Base-by-base conservation (phyloP, 2,113 vertebrate species). In the Nanorana parkeri region DNA sequence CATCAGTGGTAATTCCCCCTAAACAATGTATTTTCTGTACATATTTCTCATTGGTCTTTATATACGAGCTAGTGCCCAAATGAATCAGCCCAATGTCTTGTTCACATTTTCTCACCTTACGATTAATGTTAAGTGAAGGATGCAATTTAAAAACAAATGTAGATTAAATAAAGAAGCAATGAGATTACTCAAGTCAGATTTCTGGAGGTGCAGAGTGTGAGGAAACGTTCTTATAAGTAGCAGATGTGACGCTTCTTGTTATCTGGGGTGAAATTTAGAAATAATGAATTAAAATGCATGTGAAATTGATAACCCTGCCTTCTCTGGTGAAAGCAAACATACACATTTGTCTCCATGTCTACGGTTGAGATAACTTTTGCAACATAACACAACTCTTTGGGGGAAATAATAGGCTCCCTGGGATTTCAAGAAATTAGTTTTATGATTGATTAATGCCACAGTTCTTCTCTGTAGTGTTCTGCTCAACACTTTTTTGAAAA, bases 261-360 rank as follows among this genome's bases (percentile, higher is more conserved):
- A 73, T 32, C 54, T 58, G 28, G 69, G 54, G 26, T 1, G 17
- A n/a, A 26, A 74, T 74, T 74, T 54, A 58, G 71, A 15, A 74
- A 73, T 36, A 60, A 58, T 74, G 54, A 74, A 74, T 24, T 71
- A 21, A 69, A 69, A 26, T 68, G 52, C 32, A 58, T 58, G 54
- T 74, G 71, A 23, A 36, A 36, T 73, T 74, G 71, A 74, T 58
- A 74, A 60, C 71, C 54, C n/a, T 29, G 69, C 26, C 41, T 47
- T 68, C 32, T 32, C 8, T 47, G 56, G 73, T 36, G 73, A 60
- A 75, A 75, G 54, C 23, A 55, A 75, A 36, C 73, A 63, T 51
- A 41, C 8, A 61, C n/a, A 61, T 75, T 61, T 41, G 28, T 61
- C 28, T 23, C 36, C 0, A 36, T 17, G 29, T 24, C 11, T 64